phyloP scores from a whole-genome alignment of 2,888 invertebrate species.

The Theretra japonica region DNA sequence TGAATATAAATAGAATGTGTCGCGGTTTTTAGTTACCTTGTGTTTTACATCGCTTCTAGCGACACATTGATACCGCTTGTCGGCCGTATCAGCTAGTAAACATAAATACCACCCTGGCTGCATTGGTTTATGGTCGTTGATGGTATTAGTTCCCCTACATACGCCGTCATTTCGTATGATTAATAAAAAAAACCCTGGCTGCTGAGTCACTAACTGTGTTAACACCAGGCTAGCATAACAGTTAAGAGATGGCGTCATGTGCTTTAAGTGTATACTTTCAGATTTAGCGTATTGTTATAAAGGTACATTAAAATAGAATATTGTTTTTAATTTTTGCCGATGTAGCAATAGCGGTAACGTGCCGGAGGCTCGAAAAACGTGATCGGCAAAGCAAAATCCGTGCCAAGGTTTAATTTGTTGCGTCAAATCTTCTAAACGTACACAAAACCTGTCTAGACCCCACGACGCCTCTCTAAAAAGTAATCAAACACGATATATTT shows the following conservation, averaged over 20 bases:
- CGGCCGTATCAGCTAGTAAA: background rate
- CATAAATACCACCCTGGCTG: background rate
- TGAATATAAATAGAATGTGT: slow-evolving; percentile 23
- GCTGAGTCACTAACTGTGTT: background rate
- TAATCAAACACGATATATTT: slow-evolving; percentile 32
- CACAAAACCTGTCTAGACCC: slow-evolving; percentile 56
- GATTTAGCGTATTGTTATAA: slow-evolving; percentile 6
- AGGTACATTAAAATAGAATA: background rate
- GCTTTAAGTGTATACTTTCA: background rate
- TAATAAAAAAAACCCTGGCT: background rate
- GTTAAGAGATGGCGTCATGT: slow-evolving; percentile 14
- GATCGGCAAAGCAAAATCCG: slow-evolving; percentile 50
- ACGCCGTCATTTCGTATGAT: background rate
- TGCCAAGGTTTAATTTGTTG: slow-evolving; percentile 65
- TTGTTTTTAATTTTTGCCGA: slow-evolving; percentile 11
- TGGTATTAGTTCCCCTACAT: background rate
- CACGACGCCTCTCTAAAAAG: slow-evolving; percentile 55
- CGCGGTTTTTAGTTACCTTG: slow-evolving; percentile 22
- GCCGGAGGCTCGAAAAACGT: slow-evolving; percentile 42
- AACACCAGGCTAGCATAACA: slow-evolving; percentile 15
- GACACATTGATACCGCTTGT: background rate
- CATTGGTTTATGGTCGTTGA: background rate
- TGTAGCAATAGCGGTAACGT: slow-evolving; percentile 12
- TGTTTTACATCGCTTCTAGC: slow-evolving; percentile 5
- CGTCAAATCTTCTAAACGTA: slow-evolving; percentile 50